Conservation (phyloP, 2,113 vertebrate species). For the Sciurus niger region DNA sequence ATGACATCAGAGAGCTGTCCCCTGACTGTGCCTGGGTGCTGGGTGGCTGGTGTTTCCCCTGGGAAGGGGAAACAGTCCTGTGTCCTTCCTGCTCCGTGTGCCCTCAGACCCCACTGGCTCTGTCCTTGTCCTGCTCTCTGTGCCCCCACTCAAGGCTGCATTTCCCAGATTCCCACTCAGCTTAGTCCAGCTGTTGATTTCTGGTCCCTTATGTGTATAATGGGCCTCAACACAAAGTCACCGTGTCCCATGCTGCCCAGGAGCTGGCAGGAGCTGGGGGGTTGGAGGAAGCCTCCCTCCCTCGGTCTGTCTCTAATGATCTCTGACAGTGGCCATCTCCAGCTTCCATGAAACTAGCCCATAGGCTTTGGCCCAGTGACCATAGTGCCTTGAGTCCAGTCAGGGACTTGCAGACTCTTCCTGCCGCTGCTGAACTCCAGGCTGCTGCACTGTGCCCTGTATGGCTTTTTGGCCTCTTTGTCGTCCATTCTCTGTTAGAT, state of each 20-base stretch:
- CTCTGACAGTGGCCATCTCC: background rate
- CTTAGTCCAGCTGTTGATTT: too few relatives aligned
- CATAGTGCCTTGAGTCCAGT: background rate
- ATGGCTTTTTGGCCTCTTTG: background rate
- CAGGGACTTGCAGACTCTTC: too few relatives aligned
- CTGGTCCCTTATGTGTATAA: background rate
- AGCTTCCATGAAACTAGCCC: background rate
- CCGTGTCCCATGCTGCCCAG: background rate
- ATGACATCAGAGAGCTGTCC: background rate
- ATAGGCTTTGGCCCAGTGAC: background rate
- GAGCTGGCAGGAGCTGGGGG: background rate
- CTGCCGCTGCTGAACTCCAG: background rate
- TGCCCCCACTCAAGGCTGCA: too few relatives aligned
- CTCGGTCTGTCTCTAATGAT: background rate
- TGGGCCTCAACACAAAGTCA: background rate
- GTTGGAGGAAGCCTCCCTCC: background rate
- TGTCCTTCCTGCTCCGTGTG: background rate
- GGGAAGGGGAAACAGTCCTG: background rate
- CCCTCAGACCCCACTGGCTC: background rate
- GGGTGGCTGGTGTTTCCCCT: too few relatives aligned
- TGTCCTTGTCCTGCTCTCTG: background rate
- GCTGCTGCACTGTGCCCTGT: background rate
- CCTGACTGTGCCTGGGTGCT: background rate
- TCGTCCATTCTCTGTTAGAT: background rate
- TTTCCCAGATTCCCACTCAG: background rate